Conservation (phyloP, 2,797 vertebrate species). For the Halcyon badia region DNA sequence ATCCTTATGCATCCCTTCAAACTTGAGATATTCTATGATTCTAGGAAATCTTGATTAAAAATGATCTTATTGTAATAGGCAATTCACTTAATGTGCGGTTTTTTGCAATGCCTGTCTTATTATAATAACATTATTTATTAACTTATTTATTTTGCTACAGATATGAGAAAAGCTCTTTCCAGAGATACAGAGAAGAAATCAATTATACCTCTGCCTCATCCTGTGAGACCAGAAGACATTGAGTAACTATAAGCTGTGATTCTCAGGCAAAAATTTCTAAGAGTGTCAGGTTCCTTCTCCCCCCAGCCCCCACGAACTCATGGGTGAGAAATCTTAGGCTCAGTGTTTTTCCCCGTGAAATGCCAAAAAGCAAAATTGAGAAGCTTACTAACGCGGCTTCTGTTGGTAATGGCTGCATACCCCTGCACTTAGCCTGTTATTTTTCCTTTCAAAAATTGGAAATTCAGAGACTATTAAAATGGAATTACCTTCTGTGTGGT, state of each 20-base stretch:
- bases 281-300: not conserved
- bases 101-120: not conserved
- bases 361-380: not conserved
- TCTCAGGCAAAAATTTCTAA: slow-evolving; percentile 65
- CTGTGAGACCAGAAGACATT: slow-evolving; percentile 94
- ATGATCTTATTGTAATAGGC: not conserved
- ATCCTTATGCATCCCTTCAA: not conserved
- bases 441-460: not conserved
- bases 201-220: slow-evolving; percentile 94
- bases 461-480: slow-evolving; percentile 15
- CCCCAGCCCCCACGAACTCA: not conserved
- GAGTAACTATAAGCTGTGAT: slow-evolving; percentile 88
- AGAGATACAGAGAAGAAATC: slow-evolving; percentile 96
- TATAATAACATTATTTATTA: not conserved
- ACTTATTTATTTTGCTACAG: slow-evolving; percentile 77
- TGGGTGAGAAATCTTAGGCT: not conserved
- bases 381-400: not conserved
- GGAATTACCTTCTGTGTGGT: not conserved
- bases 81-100: not conserved
- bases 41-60: not conserved
- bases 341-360: not conserved
- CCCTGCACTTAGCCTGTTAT: not conserved
- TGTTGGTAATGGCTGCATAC: not conserved
- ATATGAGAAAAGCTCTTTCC: slow-evolving; percentile 97
- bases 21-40: not conserved